These are phyloP conservation scores for Ephialtes manifestator DNA, from an alignment of 2,888 invertebrate genomes.

Conservation along the genomic window DNA sequence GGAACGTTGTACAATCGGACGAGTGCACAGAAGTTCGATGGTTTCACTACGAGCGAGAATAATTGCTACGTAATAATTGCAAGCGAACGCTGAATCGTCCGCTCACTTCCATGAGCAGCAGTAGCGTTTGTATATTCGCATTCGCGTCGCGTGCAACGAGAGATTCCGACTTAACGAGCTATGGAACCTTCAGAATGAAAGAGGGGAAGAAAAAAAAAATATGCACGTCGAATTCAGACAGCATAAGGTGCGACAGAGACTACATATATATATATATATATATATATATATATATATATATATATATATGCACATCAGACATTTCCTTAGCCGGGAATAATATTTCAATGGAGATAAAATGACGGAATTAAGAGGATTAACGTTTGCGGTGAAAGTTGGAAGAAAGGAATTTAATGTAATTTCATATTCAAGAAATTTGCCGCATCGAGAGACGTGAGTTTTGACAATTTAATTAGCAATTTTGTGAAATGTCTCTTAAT, in stretches of 20 bases:
- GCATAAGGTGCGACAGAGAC: neutral
- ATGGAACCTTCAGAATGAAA: conserved; percentile 13
- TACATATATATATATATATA: neutral
- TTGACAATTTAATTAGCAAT: neutral
- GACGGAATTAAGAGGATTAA: neutral
- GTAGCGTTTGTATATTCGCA: conserved; percentile 21
- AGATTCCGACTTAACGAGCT: conserved; percentile 35
- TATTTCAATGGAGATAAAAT: conserved; percentile 18
- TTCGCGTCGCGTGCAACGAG: conserved; percentile 52
- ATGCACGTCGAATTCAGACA: neutral
- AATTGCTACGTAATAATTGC: conserved; percentile 62
- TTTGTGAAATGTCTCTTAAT: neutral
- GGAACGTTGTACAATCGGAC: neutral
- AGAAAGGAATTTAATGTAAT: neutral
- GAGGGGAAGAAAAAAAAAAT: conserved; percentile 22
- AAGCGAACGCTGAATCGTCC: conserved; percentile 21
- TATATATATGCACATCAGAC: neutral
- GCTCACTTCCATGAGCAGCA: conserved; percentile 18
- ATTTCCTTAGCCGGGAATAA: conserved; percentile 29
- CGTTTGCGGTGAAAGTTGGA: conserved; percentile 30
- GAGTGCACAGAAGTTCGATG: conserved; percentile 33
- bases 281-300: neutral
- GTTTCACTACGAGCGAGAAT: conserved; percentile 48
- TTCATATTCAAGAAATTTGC: neutral
- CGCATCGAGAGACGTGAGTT: neutral